Evolutionary conservation across 1,140 invertebrate genomes (phyloP).

Genomic region (Muscidifurax raptorellus): DNA sequence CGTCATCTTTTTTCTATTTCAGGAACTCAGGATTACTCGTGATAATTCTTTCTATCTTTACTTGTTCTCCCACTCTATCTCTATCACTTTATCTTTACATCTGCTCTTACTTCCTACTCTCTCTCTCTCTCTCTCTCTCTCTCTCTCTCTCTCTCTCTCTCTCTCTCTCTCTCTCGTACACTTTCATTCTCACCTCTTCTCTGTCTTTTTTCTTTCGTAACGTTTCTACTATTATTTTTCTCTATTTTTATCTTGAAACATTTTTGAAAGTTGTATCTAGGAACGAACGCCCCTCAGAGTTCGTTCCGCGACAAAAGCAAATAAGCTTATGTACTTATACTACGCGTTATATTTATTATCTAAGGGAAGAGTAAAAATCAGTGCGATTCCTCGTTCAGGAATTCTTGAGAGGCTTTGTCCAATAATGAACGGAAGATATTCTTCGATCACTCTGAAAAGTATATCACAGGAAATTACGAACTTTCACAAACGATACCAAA

Average conservation of each 20-base stretch:
- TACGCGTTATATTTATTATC: neutral
- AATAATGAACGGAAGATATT: slow-evolving; percentile 6
- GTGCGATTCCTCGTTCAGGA: slow-evolving; percentile 23
- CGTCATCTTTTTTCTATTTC: slow-evolving; percentile 45
- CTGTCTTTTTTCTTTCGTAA: slow-evolving; percentile 32
- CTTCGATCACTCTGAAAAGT: slow-evolving; percentile 16
- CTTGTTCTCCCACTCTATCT: slow-evolving; percentile 62
- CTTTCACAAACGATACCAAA: neutral
- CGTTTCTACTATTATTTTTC: slow-evolving; percentile 23
- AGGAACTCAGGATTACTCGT: slow-evolving; percentile 34
- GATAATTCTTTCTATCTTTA: slow-evolving; percentile 53
- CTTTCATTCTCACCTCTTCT: slow-evolving; percentile 50
- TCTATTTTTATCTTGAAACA: slow-evolving; percentile 19
- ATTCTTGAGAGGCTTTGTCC: slow-evolving; percentile 19
- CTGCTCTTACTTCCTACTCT: slow-evolving; percentile 53
- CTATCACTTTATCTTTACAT: slow-evolving; percentile 58
- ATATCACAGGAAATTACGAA: neutral
- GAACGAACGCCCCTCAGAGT: neutral
- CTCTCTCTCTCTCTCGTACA: slow-evolving; percentile 38
- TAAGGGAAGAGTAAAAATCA: neutral
- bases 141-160: slow-evolving; percentile 51
- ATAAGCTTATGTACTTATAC: slow-evolving; percentile 12
- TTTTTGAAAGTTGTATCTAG: slow-evolving; percentile 60
- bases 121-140: slow-evolving; percentile 37
- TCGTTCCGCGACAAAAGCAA: neutral